phyloP scores from a whole-genome alignment of 2,113 vertebrate species.

The Campylorhamphus procurvoides region DNA sequence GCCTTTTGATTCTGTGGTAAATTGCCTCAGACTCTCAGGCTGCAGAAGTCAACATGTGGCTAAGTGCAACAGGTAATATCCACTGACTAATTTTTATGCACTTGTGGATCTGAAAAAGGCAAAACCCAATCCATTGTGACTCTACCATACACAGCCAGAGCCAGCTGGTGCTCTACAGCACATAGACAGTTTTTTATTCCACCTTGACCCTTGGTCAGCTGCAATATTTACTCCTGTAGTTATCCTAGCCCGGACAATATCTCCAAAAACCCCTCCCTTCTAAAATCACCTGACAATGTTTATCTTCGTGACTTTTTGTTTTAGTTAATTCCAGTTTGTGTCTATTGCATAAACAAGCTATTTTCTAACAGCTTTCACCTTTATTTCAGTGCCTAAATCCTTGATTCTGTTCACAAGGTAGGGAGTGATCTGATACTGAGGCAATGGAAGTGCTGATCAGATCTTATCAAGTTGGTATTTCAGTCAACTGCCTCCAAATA shows the following conservation, averaged over 20 bases:
- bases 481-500: neutral
- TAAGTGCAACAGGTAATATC: neutral
- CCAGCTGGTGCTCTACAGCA: neutral
- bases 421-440: neutral
- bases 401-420: constrained; percentile 9
- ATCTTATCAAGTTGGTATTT: constrained; percentile 22
- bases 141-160: neutral
- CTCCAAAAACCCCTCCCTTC: neutral
- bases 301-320: neutral
- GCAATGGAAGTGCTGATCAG: neutral
- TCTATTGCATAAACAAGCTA: neutral
- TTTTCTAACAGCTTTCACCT: constrained; percentile 11
- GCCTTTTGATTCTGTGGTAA: neutral
- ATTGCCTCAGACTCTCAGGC: neutral
- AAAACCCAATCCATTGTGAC: neutral
- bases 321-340: neutral
- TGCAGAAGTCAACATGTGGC: neutral
- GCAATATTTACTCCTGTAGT: neutral
- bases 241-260: neutral
- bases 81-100: neutral
- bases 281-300: neutral
- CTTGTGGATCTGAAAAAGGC: neutral
- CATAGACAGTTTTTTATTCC: neutral
- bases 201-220: neutral
- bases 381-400: constrained; percentile 17